Evolutionary conservation across 2,888 invertebrate species (phyloP), one percentile per base, ranked within the genome.

Genomic region (Melikaiella ostensackeni): DNA sequence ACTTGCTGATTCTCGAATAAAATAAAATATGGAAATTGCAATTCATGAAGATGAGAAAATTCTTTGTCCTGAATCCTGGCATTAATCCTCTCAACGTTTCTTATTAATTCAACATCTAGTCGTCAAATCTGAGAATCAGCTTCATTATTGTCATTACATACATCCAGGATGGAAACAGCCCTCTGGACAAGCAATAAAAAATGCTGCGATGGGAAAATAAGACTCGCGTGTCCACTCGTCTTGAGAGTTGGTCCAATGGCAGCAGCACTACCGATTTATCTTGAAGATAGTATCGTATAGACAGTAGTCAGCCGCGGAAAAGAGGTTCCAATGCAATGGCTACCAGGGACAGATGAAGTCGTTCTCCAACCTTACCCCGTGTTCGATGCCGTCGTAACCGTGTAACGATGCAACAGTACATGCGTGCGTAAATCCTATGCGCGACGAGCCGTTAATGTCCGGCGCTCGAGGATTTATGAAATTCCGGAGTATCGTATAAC

Each of bases 201-300:
- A 27, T 59, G 27, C 16, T 59, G 59, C 27, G 59, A 59, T 59
- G 27, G 27, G 27, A 27, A 59, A 59, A 27, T 24, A 27, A 59
- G 24, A 24, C 27, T 59, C 59, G 21, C 5, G 59, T 59, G 59
- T 59, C 59, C 59, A 24, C 27, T 59, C 24, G 27, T 6, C 6
- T 59, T 21, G 57, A 57, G 11, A 55, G 57, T 24, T 57, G 57
- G 24, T 24, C 57, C 24, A 24, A 59, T 59, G 13, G 59, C 5
- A 59, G 27, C 5, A 59, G 59, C 77, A 81, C 84, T 84, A 81
- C 81, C 87, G 84, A 86, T 86, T 86, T 84, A 82, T 87, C 86
- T 87, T 86, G 74, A 77, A 86, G 87, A 86, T 86, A 86, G 82
- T 84, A 86, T 86, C 86, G 79, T 83, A 74, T 66, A 79, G 84